Conservation (phyloP, 2,797 vertebrate genomes). For the Girardinus metallicus region DNA sequence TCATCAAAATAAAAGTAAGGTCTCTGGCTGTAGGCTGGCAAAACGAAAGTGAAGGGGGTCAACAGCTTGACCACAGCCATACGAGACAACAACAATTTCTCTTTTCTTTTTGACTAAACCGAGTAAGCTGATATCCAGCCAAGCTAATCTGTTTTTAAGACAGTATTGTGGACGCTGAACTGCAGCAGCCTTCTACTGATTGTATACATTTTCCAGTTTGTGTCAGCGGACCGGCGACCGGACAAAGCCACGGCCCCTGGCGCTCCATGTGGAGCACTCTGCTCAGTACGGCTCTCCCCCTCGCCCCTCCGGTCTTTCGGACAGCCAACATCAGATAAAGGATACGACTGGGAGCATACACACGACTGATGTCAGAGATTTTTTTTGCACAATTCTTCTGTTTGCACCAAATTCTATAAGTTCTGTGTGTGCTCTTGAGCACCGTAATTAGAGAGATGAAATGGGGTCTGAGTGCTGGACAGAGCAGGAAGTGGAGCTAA, state of each 20-base stretch:
- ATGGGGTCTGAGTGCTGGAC: conserved; percentile 54
- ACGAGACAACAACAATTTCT: background rate
- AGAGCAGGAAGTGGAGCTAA: conserved; percentile 59
- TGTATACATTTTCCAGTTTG: conserved; percentile 44
- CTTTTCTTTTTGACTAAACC: background rate
- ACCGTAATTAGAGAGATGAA: conserved; percentile 73
- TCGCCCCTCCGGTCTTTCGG: conserved; percentile 43
- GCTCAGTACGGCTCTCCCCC: conserved; percentile 67
- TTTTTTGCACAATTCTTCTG: conserved; percentile 53
- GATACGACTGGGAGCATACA: conserved; percentile 21
- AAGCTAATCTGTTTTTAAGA: conserved; percentile 1
- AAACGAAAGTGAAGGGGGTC: background rate
- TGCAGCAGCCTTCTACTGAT: background rate
- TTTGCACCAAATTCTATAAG: conserved; percentile 64
- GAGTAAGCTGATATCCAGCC: background rate
- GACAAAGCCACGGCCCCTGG: conserved; percentile 50
- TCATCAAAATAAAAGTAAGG: background rate
- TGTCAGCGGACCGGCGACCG: conserved; percentile 44
- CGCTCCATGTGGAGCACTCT: conserved; percentile 71
- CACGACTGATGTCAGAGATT: conserved; percentile 60
- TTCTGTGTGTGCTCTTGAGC: conserved; percentile 56
- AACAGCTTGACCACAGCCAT: background rate
- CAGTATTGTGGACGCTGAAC: background rate
- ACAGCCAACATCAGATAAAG: conserved; percentile 43
- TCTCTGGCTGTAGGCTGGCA: background rate